Conservation (phyloP, 2,797 vertebrate species). For the Glossophaga mutica region DNA sequence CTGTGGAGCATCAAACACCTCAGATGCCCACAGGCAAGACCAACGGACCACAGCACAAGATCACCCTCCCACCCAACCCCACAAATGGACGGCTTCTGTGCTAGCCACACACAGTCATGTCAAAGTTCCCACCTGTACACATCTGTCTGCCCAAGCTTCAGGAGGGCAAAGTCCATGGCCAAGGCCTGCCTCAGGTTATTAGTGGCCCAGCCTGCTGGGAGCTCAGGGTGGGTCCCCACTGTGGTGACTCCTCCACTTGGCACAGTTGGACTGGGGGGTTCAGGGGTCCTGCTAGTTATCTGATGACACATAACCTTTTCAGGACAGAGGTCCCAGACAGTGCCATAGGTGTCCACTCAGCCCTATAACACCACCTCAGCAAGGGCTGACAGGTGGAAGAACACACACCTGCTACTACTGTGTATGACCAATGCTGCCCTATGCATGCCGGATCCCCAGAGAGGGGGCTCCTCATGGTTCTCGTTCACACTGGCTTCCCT, state of each 20-base stretch:
- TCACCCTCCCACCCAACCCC: neutral
- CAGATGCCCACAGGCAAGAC: neutral
- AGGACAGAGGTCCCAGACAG: neutral
- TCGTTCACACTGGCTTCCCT: neutral
- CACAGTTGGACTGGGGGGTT: neutral
- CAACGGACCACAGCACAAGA: neutral
- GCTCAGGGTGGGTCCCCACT: neutral
- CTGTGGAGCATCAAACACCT: neutral
- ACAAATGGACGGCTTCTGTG: no score
- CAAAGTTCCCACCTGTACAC: neutral
- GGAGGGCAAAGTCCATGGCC: neutral
- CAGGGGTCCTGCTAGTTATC: neutral
- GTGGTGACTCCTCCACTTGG: accelerated
- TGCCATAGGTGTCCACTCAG: neutral
- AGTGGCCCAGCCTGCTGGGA: no score
- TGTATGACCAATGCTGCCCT: no score
- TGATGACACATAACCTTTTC: neutral
- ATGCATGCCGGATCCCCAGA: no score
- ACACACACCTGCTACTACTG: accelerated
- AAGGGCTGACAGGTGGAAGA: neutral
- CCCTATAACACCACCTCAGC: no score
- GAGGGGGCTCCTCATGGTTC: neutral
- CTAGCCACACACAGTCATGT: neutral
- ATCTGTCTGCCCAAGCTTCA: neutral
- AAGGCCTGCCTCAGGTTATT: neutral